phyloP scores from a whole-genome alignment of 2,888 invertebrate species.

The Tachina lurida region DNA sequence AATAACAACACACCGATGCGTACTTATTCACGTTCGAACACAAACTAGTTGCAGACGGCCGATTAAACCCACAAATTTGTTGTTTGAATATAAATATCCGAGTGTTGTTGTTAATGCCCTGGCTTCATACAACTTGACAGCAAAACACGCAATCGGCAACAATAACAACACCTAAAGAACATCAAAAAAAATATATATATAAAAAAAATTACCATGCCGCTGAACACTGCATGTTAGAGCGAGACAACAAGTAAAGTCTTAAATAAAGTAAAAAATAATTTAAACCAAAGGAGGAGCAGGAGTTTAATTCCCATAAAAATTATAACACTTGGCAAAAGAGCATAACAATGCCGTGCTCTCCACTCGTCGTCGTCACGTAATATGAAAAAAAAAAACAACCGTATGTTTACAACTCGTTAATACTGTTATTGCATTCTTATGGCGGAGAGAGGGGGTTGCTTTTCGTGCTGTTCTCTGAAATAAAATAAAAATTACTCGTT shows the following conservation, averaged over 20 bases:
- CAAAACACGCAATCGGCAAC: not conserved
- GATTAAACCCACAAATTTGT: constrained; percentile 61
- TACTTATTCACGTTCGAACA: constrained; percentile 82
- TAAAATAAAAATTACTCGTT: constrained; percentile 22
- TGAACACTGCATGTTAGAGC: constrained; percentile 4
- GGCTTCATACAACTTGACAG: constrained; percentile 24
- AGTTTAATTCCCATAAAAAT: constrained; percentile 10
- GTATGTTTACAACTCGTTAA: not conserved
- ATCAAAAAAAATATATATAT: not conserved
- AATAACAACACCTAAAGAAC: constrained; percentile 13
- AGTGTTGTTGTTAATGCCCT: constrained; percentile 5
- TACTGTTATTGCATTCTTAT: not conserved
- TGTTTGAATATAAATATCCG: constrained; percentile 56
- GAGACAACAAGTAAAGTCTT: not conserved
- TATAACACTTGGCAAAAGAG: not conserved
- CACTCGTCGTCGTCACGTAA: constrained; percentile 34
- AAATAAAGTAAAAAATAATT: not conserved
- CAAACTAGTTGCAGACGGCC: constrained; percentile 79
- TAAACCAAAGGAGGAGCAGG: constrained; percentile 44
- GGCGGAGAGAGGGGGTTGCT: not conserved
- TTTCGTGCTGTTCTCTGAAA: not conserved
- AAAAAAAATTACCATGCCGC: not conserved
- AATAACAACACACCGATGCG: constrained; percentile 76
- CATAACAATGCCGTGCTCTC: not conserved
- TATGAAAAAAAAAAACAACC: not conserved